Percentiles rank a stretch among this genome's conserved stretches.
These are phyloP conservation scores for Lepus townsendii DNA, from an alignment of 2,797 vertebrate species.

Conservation along the genomic window DNA sequence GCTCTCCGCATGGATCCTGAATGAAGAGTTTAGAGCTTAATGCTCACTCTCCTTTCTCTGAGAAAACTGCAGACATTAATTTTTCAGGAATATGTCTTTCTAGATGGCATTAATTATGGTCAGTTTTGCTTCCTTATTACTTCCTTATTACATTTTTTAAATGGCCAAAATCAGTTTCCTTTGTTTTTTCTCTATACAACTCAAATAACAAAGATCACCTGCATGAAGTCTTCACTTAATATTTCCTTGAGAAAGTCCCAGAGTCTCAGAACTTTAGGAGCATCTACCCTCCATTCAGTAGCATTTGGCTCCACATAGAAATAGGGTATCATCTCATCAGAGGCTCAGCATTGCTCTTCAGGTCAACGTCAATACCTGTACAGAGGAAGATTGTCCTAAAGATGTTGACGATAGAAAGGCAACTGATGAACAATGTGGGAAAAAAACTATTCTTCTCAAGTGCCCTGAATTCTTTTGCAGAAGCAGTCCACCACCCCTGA, in stretches of 20 bases:
- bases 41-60: neutral
- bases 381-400: neutral
- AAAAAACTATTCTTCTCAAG: neutral
- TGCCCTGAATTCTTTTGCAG: neutral
- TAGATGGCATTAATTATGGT: neutral
- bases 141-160: slow-evolving; percentile 31
- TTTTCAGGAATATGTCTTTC: neutral
- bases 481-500: neutral
- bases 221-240: neutral
- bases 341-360: neutral
- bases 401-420: neutral
- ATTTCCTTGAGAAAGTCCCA: neutral
- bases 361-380: neutral
- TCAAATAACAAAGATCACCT: neutral
- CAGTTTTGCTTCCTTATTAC: neutral
- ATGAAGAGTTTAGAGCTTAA: neutral
- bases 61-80: neutral
- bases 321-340: neutral
- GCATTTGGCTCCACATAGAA: neutral
- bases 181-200: neutral
- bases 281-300: neutral
- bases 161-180: neutral
- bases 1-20: neutral
- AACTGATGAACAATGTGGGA: neutral
- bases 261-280: neutral